Evolutionary conservation across 1,140 invertebrate species (phyloP), one percentile per base, ranked within the genome.

Genomic region (Phthorimaea operculella): DNA sequence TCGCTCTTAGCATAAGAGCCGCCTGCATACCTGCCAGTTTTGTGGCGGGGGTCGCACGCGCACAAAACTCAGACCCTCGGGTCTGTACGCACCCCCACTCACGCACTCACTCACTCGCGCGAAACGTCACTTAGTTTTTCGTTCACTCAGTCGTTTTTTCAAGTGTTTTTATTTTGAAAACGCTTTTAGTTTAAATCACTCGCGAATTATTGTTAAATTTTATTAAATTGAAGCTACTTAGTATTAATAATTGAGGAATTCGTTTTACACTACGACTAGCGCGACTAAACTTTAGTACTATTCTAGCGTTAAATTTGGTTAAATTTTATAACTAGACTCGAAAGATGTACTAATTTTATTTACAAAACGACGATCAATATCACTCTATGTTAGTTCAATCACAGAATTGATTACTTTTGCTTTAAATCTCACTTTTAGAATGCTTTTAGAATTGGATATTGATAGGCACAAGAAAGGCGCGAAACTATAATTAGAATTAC

Each of bases 1-100:
- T 94, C 81, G 92, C 90, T 89, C 92, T 92, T 88, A 94, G 91
- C 87, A 94, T 93, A 88, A 94, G 90, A 88, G 93, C 93, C 87
- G 93, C 93, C 89, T 94, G 93, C 92, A 94, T 94, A 86, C 90
- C 91, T 89, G 88, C 87, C 81, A 85, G 87, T 87, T 85, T 87
- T 88, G 75, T 75, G 72, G 76, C 78, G 17, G 36, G 53, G 36
- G 52, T 59, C 48, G 54, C 66, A 33, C 58, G 56, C 59, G 55
- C 62, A 59, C 50, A 63, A 70, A 63, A 64, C 58, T 59, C 54
- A 63, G 58, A 55, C 21, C 51, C n/a, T 47, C 33, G 21, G 18
- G 12, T 7, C 21, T 28, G 21, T 28, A 47, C 47, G 36, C 15
- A 14, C 33, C 55, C 55, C 55, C 7, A 33, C 16, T 33, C 45